Conservation (phyloP, 2,113 vertebrate species). For the Conger conger region DNA sequence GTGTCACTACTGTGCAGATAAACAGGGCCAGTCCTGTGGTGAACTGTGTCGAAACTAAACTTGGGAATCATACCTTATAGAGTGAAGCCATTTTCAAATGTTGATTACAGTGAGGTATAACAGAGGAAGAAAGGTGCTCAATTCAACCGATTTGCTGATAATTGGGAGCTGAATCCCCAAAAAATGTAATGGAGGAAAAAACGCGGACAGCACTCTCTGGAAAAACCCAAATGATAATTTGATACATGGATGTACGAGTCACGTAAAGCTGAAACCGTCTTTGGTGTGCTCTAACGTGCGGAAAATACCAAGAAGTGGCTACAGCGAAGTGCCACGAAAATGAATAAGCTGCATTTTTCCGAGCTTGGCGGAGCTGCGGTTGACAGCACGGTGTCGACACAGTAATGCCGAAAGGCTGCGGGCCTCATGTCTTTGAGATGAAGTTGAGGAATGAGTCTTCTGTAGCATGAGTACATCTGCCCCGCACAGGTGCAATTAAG, state of each 20-base stretch:
- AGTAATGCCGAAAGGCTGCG: background rate
- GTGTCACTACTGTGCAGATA: background rate
- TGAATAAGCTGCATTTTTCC: background rate
- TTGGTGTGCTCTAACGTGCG: no score
- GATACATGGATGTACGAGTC: no score
- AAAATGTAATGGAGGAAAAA: no score
- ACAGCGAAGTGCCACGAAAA: background rate
- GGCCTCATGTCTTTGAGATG: background rate
- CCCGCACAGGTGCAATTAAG: slow-evolving; percentile 6
- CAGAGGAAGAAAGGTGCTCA: no score
- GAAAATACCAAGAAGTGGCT: no score
- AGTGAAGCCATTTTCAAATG: background rate
- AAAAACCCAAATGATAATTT: no score
- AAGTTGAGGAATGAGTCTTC: background rate
- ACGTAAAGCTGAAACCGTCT: no score
- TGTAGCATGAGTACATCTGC: background rate
- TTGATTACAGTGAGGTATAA: background rate
- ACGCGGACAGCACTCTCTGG: no score
- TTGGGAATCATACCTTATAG: background rate
- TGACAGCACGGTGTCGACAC: background rate
- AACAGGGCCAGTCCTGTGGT: background rate
- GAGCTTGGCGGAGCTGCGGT: background rate
- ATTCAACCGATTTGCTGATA: no score
- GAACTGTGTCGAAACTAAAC: background rate
- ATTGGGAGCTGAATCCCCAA: no score